Evolutionary conservation across 2,113 vertebrate species (phyloP), one percentile per base, ranked within the genome.

Genomic region (Protomyctophum bolini): DNA sequence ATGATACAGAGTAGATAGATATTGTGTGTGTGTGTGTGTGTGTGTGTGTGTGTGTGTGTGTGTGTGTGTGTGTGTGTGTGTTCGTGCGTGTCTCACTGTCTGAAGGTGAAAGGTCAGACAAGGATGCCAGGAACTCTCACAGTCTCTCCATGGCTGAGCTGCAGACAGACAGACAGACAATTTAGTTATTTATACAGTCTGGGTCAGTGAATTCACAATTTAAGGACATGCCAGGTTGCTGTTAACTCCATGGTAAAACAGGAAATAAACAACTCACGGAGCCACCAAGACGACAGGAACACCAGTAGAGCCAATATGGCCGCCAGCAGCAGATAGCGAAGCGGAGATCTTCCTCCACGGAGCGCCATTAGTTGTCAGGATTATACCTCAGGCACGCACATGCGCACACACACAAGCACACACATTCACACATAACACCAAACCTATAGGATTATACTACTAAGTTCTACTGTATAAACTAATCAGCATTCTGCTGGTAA

Each of bases 281-380:
- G 71, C 86, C 86, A 88, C 14, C 67, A 67, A 48, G 80, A 83
- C 81, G 75, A 89, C 78, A 75, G 0, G 68, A 88, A 76, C 74
- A 90, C 21, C 54, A 86, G 54, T 46, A 90, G 77, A 66, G 81
- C 79, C 84, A 86, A 66, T 7, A 77, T 76, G 83, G 82, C 65
- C 3, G 79, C 54, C 71, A 86, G 66, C 63, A 85, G 70, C 63
- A 88, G 71, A 72, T 10, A 70, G 0, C 75, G 71, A 49, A 29
- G 68, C 55, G 66, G 61, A 46, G 0, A 6, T 2, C 28, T 75
- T 68, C 71, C 65, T 70, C 75, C 51, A 57, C 77, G 66, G 72
- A 71, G 29, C 56, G 81, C 66, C 86, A 86, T 88, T 21, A 21
- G 21, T 21, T 70, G 21, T 14, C 33, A 41, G 33, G 7, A 73